Evolutionary conservation across 2,888 invertebrate genomes (phyloP).

Genomic region (Ptychoptera contaminata): DNA sequence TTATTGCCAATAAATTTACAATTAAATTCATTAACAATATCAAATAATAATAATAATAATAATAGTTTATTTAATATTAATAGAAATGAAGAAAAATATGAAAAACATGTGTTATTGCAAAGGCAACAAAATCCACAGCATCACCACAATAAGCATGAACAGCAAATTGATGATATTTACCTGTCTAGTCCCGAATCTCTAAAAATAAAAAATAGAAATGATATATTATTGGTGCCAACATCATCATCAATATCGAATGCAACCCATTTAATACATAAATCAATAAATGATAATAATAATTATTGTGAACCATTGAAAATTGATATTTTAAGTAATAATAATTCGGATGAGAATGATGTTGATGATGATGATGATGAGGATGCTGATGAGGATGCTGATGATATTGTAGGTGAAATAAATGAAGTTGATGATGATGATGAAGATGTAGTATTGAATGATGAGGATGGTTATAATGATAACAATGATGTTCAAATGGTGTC

Average conservation of each 20-base stretch:
- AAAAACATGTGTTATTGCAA: not conserved
- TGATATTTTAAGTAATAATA: not conserved
- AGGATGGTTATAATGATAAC: not conserved
- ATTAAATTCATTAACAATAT: not conserved
- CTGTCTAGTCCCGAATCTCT: not conserved
- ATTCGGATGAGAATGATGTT: too few relatives aligned
- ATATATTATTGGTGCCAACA: not conserved
- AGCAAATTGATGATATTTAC: too few relatives aligned
- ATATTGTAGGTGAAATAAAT: conserved; percentile 4
- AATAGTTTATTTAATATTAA: conserved; percentile 2
- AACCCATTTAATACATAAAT: conserved; percentile 6
- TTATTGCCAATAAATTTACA: too few relatives aligned
- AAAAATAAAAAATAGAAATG: not conserved
- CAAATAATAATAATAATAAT: not conserved
- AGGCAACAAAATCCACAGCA: not conserved
- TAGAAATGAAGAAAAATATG: too few relatives aligned
- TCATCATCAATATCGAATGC: not conserved
- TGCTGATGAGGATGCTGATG: conserved; percentile 4
- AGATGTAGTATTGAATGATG: not conserved
- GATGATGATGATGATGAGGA: not conserved
- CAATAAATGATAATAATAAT: conserved; percentile 7
- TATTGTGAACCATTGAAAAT: conserved; percentile 4
- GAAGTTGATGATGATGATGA: conserved; percentile 8
- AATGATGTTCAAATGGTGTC: not conserved
- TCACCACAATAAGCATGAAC: too few relatives aligned